Evolutionary conservation across 2,797 vertebrate species (phyloP).

Genomic region (Urosaurus nigricauda): DNA sequence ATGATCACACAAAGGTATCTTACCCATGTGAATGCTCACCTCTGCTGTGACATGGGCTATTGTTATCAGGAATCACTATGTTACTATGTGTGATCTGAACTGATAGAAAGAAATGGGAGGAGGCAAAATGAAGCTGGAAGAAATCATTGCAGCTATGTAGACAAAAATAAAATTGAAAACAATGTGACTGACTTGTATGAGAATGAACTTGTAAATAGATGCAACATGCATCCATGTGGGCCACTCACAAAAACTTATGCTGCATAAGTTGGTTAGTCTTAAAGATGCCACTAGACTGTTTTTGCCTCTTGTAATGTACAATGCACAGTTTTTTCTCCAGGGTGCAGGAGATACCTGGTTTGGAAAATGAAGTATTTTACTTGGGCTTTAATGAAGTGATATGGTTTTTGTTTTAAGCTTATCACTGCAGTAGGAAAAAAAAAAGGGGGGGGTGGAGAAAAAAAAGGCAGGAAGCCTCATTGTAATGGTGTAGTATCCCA

Average conservation of each 20-base stretch:
- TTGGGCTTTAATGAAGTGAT: neutral
- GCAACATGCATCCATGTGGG: neutral
- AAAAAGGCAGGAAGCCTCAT: neutral
- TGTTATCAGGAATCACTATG: neutral
- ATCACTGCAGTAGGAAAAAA: neutral
- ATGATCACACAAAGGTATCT: neutral
- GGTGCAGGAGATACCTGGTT: neutral
- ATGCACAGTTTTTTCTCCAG: neutral
- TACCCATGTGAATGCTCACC: too few relatives aligned
- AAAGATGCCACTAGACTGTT: too few relatives aligned
- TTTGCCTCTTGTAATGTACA: too few relatives aligned
- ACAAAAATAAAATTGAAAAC: slow-evolving; percentile 15
- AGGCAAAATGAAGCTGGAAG: neutral
- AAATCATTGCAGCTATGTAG: neutral
- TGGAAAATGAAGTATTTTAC: neutral
- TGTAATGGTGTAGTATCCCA: neutral
- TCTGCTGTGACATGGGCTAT: neutral
- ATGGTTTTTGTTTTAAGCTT: neutral
- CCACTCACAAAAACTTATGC: too few relatives aligned
- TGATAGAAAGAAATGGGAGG: neutral
- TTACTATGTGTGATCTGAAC: neutral
- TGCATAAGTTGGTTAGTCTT: too few relatives aligned
- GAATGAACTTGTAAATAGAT: neutral
- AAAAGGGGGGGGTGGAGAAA: too few relatives aligned
- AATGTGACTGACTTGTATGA: neutral